phyloP scores from a whole-genome alignment of 2,797 vertebrate genomes.

The Myotis findleyi region DNA sequence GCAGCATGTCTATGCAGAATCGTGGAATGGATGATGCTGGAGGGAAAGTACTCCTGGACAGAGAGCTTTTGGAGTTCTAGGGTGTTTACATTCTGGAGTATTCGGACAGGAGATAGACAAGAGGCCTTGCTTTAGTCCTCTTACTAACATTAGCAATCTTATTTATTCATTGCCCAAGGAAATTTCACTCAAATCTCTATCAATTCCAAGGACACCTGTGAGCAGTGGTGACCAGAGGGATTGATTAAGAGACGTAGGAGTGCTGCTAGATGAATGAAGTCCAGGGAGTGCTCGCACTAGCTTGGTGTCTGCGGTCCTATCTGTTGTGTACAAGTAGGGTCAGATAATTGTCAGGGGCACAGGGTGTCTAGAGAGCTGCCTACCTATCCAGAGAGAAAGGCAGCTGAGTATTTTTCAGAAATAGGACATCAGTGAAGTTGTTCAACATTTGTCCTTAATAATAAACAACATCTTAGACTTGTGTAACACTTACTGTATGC shows the following conservation, averaged over 20 bases:
- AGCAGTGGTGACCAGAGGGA: not conserved
- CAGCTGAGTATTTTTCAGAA: not conserved
- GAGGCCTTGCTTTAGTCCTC: not conserved
- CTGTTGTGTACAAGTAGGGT: not conserved
- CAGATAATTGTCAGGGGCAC: not conserved
- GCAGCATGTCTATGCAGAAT: not conserved
- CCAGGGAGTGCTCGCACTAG: not conserved
- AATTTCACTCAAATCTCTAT: not conserved
- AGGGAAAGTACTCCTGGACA: not conserved
- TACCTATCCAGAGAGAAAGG: not conserved
- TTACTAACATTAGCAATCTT: not conserved
- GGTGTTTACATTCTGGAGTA: not conserved
- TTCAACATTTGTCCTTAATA: slow-evolving; percentile 21
- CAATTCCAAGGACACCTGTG: not conserved
- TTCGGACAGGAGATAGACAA: not conserved
- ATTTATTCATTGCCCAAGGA: not conserved
- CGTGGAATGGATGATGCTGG: not conserved
- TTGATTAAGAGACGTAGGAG: not conserved
- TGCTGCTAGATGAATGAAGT: not conserved
- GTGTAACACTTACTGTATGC: not conserved
- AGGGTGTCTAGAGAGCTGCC: not conserved
- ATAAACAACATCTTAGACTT: not conserved
- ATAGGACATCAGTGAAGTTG: not conserved
- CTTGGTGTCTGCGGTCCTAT: not conserved
- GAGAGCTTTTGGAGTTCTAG: not conserved